Evolutionary conservation across 23 tunicate genomes (phyloP).

Genomic region (Phallusia fumigata): DNA sequence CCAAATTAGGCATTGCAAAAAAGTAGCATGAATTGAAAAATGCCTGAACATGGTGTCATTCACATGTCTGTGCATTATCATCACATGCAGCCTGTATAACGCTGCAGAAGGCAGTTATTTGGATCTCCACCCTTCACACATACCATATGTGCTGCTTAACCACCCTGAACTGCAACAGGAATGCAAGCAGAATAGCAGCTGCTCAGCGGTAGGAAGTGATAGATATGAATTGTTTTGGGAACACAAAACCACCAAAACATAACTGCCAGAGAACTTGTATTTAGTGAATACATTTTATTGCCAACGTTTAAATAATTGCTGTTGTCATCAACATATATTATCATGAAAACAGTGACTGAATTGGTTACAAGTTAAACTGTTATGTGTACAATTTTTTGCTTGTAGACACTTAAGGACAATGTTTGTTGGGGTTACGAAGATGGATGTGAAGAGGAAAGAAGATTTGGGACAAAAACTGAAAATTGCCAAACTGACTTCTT

Average conservation of each 20-base stretch:
- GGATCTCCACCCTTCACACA: constrained; percentile 35
- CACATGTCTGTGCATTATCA: no score
- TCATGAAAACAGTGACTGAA: no score
- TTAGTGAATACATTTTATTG: no score
- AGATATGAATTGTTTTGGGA: no score
- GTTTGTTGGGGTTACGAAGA: constrained; percentile 90
- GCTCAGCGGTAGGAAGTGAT: constrained; percentile 14
- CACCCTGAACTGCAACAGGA: constrained; percentile 32
- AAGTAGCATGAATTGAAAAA: background rate
- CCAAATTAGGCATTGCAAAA: no score
- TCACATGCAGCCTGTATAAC: background rate
- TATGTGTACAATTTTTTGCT: background rate
- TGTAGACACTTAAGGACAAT: background rate
- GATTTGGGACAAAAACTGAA: constrained; percentile 26
- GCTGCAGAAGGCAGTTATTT: background rate
- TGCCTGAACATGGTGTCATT: background rate
- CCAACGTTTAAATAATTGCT: no score
- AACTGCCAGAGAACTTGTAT: no score
- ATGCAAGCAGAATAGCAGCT: constrained; percentile 9
- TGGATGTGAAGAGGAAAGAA: constrained; percentile 32
- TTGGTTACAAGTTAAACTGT: no score
- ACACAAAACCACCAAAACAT: no score
- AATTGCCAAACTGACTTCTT: constrained; percentile 26
- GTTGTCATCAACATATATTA: no score
- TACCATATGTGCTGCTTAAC: constrained; percentile 39